Conservation (phyloP, 2,888 invertebrate genomes). For the Deladenus siricidicola region DNA sequence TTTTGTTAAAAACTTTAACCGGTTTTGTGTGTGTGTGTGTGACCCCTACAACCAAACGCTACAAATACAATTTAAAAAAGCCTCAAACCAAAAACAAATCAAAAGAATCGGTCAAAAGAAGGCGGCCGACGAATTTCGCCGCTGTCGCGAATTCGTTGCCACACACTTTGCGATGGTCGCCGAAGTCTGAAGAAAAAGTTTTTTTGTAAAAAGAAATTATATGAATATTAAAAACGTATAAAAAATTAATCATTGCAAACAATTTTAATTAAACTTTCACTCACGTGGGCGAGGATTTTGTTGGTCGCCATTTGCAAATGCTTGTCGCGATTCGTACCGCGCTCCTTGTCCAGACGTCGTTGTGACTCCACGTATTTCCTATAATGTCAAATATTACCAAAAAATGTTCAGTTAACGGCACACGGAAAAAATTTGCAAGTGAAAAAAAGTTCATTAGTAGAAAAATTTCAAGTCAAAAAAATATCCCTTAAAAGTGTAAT, state of each 20-base stretch:
- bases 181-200: conserved; percentile 1
- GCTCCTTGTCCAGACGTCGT: conserved; percentile 3
- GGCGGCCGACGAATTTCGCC: neutral
- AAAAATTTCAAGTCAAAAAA: no score
- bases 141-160: neutral
- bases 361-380: conserved; percentile 4
- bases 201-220: neutral
- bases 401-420: no score
- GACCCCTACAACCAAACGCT: no score
- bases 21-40: no score
- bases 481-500: no score
- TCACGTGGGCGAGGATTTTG: conserved; percentile 4
- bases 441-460: no score
- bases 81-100: no score
- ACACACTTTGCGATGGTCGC: conserved; percentile 5
- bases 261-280: neutral
- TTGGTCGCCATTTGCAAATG: conserved; percentile 8
- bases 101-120: no score
- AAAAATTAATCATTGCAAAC: neutral
- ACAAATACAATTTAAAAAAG: no score
- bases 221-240: neutral
- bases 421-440: no score
- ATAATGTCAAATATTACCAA: neutral
- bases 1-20: no score
- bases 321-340: neutral